These are phyloP conservation scores for Solea senegalensis DNA, from an alignment of 2,113 vertebrate genomes.

Conservation along the genomic window DNA sequence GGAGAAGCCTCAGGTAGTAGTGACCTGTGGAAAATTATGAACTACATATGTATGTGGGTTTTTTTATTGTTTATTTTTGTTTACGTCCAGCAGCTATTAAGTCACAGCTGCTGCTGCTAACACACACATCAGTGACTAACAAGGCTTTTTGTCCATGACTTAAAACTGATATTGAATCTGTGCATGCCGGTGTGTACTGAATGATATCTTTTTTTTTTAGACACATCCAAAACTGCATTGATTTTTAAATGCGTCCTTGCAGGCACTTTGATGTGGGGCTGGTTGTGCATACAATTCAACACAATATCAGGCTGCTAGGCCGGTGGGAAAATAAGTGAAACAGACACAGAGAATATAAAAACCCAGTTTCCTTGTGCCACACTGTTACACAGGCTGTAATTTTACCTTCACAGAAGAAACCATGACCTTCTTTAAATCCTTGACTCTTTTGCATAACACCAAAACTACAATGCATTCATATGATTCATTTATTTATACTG, in stretches of 20 bases:
- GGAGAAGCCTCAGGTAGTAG: conserved; percentile 29
- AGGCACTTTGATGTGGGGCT: conserved; percentile 70
- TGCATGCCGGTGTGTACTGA: conserved; percentile 47
- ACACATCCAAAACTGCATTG: conserved; percentile 65
- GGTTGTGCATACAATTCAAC: conserved; percentile 63
- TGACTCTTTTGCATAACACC: background rate
- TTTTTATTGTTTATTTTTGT: background rate
- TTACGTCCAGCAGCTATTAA: conserved; percentile 39
- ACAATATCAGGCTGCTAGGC: conserved; percentile 39
- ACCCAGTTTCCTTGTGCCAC: background rate
- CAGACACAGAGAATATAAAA: conserved; percentile 26
- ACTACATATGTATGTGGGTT: conserved; percentile 20
- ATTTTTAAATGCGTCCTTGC: conserved; percentile 74
- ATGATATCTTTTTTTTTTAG: conserved; percentile 69
- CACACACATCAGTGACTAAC: conserved; percentile 46
- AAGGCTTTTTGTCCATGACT: conserved; percentile 33
- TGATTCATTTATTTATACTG: too few species aligned
- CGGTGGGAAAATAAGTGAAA: conserved; percentile 53
- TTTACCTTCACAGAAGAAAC: background rate
- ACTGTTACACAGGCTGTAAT: background rate
- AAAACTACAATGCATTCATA: background rate
- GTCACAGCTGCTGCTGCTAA: conserved; percentile 25
- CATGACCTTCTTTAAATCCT: background rate
- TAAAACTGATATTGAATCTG: conserved; percentile 46
- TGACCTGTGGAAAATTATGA: conserved; percentile 51